Percentiles rank a stretch among this genome's conserved stretches.
These are phyloP conservation scores for Gymnorhina tibicen DNA, from an alignment of 2,113 vertebrate species.

Conservation along the genomic window DNA sequence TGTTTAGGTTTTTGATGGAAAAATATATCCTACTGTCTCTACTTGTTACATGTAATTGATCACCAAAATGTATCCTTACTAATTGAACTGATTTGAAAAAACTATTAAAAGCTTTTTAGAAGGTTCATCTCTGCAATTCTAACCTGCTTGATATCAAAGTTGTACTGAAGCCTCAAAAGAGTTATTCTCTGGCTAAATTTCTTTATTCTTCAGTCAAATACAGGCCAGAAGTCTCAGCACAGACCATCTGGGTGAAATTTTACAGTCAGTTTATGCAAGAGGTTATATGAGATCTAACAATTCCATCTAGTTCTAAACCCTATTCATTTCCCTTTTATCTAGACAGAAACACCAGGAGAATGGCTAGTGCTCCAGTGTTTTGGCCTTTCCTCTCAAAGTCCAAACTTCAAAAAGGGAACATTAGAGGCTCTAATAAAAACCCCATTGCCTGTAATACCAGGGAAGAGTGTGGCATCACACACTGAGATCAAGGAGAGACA, in stretches of 20 bases:
- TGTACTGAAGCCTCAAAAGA: not conserved
- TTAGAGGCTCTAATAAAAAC: not conserved
- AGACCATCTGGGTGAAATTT: not conserved
- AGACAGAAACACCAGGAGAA: not conserved
- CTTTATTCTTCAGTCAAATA: not conserved
- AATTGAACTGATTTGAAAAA: not conserved
- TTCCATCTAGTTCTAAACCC: constrained; percentile 27
- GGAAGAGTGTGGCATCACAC: not conserved
- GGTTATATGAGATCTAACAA: not conserved
- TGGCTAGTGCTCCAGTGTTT: not conserved
- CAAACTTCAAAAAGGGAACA: constrained; percentile 1
- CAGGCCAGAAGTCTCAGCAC: not conserved
- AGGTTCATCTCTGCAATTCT: not conserved
- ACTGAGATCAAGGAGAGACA: not conserved
- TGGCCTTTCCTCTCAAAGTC: not conserved
- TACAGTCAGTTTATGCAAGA: constrained; percentile 2
- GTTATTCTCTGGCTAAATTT: not conserved
- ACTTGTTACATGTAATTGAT: not conserved
- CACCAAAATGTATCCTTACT: not conserved
- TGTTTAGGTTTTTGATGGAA: not conserved
- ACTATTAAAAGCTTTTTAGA: not conserved
- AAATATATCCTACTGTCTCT: not conserved
- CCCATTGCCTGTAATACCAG: not conserved
- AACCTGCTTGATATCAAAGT: constrained; percentile 2
- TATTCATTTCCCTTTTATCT: not conserved